phyloP scores from a whole-genome alignment of 2,113 vertebrate species.

The Gallinago jamesoni region DNA sequence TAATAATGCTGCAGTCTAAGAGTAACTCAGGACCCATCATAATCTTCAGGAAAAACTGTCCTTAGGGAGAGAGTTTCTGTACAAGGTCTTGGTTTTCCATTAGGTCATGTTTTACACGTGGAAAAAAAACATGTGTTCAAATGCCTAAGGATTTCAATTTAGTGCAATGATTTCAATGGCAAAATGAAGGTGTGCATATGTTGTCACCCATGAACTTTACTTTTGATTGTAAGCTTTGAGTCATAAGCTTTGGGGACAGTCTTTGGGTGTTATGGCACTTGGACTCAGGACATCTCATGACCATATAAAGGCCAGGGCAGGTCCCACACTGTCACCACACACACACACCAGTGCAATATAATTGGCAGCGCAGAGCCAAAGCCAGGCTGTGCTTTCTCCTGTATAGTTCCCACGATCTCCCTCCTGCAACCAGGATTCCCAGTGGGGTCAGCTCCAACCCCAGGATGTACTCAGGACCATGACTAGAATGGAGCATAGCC shows the following conservation, averaged over 20 bases:
- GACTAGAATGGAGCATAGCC: neutral
- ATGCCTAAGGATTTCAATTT: neutral
- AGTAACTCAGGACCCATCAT: neutral
- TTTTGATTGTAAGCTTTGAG: neutral
- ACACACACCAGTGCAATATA: neutral
- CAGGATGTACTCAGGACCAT: neutral
- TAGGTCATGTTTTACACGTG: neutral
- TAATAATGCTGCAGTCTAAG: neutral
- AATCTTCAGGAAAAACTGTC: constrained; percentile 16
- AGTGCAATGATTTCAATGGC: neutral
- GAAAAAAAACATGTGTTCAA: neutral
- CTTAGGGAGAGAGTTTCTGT: constrained; percentile 12
- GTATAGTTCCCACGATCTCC: neutral
- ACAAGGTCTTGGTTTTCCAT: neutral
- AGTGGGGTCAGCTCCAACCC: neutral
- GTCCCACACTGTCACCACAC: neutral
- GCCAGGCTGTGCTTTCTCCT: neutral
- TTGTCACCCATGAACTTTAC: neutral
- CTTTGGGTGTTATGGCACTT: neutral
- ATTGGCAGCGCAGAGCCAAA: neutral
- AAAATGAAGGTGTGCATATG: neutral
- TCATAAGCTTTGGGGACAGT: neutral
- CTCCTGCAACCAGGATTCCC: neutral
- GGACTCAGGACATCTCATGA: neutral
- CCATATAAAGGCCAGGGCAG: neutral